Evolutionary conservation across 1,140 invertebrate species (phyloP), one percentile per base, ranked within the genome.

Genomic region (Eufriesea mexicana): DNA sequence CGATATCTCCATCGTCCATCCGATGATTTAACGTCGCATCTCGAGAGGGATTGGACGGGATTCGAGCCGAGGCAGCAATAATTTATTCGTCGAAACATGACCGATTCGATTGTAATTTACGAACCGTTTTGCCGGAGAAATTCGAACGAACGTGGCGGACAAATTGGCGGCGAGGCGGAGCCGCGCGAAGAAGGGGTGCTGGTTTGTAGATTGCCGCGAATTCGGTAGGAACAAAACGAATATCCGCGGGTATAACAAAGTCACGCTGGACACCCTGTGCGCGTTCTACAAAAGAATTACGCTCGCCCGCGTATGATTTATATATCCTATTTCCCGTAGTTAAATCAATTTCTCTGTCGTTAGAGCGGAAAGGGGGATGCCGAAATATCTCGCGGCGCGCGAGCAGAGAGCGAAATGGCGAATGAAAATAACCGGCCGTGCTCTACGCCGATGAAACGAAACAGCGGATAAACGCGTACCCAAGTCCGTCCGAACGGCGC

Each of bases 281-380:
- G 14, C 45, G 35, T 75, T 57, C 14, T 10, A 18, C 42, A 42
- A 47, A 67, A 59, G 79, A 76, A 82, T 82, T 57, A 82, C 28
- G 35, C 35, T 20, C 42, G 10, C 54, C 35, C 1, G 42, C 28
- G 14, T 45, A 82, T 76, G 79, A 81, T 81, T 81, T 81, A 81
- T 76, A 81, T 25, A 51, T 67, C 72, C 72, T 55, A 67, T 81
- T 76, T 81, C 79, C 79, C 55, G 51, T 49, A 57, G 72, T 81
- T 76, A 81, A 81, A 67, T 81, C 79, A 67, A 81, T 81, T 81
- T 55, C 79, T 57, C 79, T 66, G 45, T 2, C 62, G 72, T 81
- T 76, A 57, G 23, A 81, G n/a, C 71, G 61, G 79, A 75, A 81
- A 55, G n/a, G 28, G 51, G 35, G 18, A 35, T 4, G 35, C 10